Conservation (phyloP, 2,113 vertebrate genomes). For the Aphelocoma coerulescens region DNA sequence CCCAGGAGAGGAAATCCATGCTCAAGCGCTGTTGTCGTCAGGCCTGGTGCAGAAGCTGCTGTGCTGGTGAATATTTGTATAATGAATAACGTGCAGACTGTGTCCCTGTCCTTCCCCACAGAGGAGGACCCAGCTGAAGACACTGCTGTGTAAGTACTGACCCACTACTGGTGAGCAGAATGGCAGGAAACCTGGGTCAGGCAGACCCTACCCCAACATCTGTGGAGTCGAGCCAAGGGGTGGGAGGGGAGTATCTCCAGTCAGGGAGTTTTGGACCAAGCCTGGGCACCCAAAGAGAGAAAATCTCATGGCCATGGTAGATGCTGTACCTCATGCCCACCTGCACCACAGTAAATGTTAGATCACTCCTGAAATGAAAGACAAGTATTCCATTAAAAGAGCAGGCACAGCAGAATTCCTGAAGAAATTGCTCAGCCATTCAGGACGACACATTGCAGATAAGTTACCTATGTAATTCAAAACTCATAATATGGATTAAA, state of each 20-base stretch:
- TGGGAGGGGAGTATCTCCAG: background rate
- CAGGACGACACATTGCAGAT: background rate
- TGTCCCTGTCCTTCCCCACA: background rate
- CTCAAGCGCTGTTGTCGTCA: background rate
- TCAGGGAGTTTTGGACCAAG: background rate
- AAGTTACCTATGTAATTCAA: background rate
- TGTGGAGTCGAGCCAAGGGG: rapidly evolving
- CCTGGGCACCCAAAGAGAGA: background rate
- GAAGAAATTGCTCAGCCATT: background rate
- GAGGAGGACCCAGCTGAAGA: constrained; percentile 21
- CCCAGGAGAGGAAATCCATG: background rate
- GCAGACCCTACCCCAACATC: background rate
- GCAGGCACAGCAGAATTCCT: background rate
- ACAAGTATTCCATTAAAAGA: background rate
- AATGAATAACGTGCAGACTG: background rate
- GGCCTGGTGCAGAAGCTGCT: background rate
- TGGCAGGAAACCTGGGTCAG: background rate
- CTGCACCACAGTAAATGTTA: rapidly evolving
- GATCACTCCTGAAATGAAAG: background rate
- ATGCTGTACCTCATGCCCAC: background rate
- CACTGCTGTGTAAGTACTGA: constrained; percentile 14
- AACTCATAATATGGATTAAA: background rate
- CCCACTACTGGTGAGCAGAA: background rate
- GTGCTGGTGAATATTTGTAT: background rate
- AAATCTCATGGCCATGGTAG: rapidly evolving